Conservation (phyloP, 2,113 vertebrate genomes). For the Scalopus aquaticus region DNA sequence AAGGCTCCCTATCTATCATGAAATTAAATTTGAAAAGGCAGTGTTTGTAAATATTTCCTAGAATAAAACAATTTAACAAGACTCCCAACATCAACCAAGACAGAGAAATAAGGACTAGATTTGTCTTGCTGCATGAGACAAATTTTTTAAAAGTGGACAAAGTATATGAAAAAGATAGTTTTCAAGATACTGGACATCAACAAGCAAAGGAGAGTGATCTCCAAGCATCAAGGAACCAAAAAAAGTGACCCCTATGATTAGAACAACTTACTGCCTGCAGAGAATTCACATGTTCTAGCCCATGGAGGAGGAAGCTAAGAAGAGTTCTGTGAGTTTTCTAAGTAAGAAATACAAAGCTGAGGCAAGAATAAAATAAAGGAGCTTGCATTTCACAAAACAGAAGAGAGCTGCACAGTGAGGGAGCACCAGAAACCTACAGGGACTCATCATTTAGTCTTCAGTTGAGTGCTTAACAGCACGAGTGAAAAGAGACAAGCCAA, state of each 20-base stretch:
- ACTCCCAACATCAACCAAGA: not conserved
- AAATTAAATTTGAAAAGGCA: not conserved
- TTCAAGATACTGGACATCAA: not conserved
- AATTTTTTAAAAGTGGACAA: not conserved
- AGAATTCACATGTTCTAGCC: not conserved
- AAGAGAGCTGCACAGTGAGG: not conserved
- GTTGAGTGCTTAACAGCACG: not conserved
- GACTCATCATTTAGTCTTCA: not conserved
- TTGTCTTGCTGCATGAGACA: not conserved
- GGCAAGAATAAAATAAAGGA: not conserved
- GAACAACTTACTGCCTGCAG: not conserved
- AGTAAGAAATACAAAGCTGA: not conserved
- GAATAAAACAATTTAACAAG: conserved; percentile 8
- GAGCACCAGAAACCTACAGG: not conserved
- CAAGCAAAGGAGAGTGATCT: not conserved
- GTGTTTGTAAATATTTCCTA: not conserved
- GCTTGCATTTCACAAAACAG: not conserved
- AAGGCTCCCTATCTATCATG: not conserved
- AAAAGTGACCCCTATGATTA: not conserved
- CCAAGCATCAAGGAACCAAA: not conserved
- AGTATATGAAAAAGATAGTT: not conserved
- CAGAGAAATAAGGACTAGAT: not conserved
- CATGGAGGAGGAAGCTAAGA: not conserved
- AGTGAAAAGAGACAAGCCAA: not conserved
- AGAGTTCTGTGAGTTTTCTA: not conserved